These are phyloP conservation scores for Orcinus orca DNA, from an alignment of 2,113 vertebrate species.

Conservation along the genomic window DNA sequence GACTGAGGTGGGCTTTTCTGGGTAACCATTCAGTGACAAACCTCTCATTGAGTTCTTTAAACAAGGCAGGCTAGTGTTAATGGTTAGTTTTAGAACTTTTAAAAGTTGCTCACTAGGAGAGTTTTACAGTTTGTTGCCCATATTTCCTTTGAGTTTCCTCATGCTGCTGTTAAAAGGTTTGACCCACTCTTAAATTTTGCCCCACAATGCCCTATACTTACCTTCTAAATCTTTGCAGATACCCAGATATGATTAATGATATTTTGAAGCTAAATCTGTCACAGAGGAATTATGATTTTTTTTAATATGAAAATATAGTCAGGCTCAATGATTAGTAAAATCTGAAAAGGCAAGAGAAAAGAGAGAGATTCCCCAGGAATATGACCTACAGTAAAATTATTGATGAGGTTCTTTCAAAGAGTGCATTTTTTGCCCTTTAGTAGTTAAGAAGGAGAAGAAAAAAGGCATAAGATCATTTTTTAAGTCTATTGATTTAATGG, in stretches of 20 bases:
- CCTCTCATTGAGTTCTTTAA: not conserved
- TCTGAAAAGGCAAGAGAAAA: constrained; percentile 11
- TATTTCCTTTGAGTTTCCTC: not conserved
- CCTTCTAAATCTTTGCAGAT: not conserved
- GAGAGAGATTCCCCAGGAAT: not conserved
- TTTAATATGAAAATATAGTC: constrained; percentile 43
- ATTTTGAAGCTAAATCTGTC: constrained; percentile 18
- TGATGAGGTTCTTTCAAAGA: not conserved
- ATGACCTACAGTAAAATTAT: constrained; percentile 21
- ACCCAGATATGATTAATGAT: not conserved
- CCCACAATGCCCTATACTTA: not conserved
- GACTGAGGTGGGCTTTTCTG: not conserved
- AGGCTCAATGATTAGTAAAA: constrained; percentile 54
- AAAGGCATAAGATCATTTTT: not conserved
- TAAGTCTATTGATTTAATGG: not conserved
- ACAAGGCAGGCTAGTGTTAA: constrained; percentile 23
- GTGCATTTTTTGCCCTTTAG: not conserved
- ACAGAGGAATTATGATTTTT: not conserved
- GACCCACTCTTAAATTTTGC: constrained; percentile 20
- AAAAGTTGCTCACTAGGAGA: not conserved
- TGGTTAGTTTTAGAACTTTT: not conserved
- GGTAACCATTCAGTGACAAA: not conserved
- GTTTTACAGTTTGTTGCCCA: not conserved
- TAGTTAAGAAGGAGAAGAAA: not conserved
- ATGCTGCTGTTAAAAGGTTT: not conserved